Conservation (phyloP, 2,113 vertebrate species). For the Nannospalax galili region DNA sequence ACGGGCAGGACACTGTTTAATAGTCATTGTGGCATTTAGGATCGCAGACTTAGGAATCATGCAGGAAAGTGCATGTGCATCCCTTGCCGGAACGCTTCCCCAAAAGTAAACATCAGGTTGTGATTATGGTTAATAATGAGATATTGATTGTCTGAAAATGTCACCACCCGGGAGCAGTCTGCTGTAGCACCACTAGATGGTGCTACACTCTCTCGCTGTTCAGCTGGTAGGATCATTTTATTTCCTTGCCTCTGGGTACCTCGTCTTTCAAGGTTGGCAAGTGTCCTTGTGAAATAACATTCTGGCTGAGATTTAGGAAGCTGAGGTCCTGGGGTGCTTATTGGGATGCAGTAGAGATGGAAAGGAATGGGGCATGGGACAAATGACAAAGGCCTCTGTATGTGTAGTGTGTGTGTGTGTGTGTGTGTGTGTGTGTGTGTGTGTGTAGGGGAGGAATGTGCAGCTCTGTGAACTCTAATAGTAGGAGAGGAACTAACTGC, state of each 20-base stretch:
- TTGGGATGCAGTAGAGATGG: constrained; percentile 23
- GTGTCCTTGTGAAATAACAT: constrained; percentile 75
- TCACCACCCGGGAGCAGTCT: constrained; percentile 10
- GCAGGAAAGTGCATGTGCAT: constrained; percentile 64
- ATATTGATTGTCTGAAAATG: constrained; percentile 83
- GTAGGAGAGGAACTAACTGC: neutral
- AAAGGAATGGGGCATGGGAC: neutral
- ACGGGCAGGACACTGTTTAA: constrained; percentile 68
- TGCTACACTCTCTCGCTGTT: constrained; percentile 48
- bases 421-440: neutral
- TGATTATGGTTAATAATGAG: constrained; percentile 84
- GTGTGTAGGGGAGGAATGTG: neutral
- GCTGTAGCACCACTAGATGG: constrained; percentile 73
- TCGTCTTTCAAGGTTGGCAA: constrained; percentile 76
- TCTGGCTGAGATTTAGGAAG: constrained; percentile 66
- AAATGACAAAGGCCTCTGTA: constrained; percentile 30
- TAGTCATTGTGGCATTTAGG: constrained; percentile 78
- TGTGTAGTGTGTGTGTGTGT: neutral
- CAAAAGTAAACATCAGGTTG: constrained; percentile 80
- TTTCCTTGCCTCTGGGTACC: constrained; percentile 67
- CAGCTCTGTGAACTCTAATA: neutral
- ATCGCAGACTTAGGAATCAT: constrained; percentile 42
- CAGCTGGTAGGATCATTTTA: fast-evolving
- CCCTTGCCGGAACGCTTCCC: constrained; percentile 64
- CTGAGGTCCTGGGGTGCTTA: constrained; percentile 45